Evolutionary conservation across 2,113 vertebrate species (phyloP).

Genomic region (Sminthopsis crassicaudata): DNA sequence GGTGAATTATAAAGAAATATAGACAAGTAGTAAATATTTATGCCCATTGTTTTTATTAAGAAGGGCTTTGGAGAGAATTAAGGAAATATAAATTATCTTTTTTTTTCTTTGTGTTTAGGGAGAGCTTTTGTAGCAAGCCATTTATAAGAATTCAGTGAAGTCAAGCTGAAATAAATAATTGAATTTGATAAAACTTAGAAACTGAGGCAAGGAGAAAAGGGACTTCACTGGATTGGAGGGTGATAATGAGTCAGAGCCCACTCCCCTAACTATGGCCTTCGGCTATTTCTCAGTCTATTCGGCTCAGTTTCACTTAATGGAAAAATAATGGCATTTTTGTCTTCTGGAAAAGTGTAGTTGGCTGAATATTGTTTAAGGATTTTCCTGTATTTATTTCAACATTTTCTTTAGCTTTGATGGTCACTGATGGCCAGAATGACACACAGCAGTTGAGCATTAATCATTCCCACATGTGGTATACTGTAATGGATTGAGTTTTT

Average conservation of each 20-base stretch:
- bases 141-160: neutral
- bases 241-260: neutral
- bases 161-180: neutral
- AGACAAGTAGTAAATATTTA: neutral
- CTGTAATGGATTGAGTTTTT: conserved; percentile 27
- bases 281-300: neutral
- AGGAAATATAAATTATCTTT: neutral
- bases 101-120: neutral
- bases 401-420: conserved; percentile 42
- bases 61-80: neutral
- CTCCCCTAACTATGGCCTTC: neutral
- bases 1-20: neutral
- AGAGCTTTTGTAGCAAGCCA: neutral
- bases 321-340: conserved; percentile 18
- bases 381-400: conserved; percentile 44
- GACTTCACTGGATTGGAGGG: neutral
- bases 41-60: neutral
- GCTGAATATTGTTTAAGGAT: neutral
- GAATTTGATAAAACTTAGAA: conserved; percentile 2
- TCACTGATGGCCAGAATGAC: conserved; percentile 52
- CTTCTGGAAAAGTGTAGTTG: conserved; percentile 53
- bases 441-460: neutral
- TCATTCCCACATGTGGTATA: conserved; percentile 14
- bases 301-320: neutral
- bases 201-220: neutral